Evolutionary conservation across 2,113 vertebrate species (phyloP).

Genomic region (Myrmophylax atrothorax): DNA sequence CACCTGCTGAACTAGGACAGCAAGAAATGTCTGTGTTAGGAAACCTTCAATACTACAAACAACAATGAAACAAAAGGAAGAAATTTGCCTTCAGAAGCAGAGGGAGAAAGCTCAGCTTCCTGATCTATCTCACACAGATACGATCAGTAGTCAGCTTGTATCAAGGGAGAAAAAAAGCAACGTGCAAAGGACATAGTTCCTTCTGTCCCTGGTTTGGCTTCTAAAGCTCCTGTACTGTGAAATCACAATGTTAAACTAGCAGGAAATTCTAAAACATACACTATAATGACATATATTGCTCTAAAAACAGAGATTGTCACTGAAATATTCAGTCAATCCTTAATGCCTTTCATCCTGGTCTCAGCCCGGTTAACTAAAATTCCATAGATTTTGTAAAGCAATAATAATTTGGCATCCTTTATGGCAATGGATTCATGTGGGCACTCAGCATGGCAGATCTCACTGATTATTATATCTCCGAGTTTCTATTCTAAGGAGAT

Average conservation of each 20-base stretch:
- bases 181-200: background rate
- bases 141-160: background rate
- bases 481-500: conserved; percentile 58
- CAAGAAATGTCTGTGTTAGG: background rate
- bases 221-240: background rate
- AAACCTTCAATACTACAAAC: background rate
- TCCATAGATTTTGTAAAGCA: background rate
- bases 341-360: background rate
- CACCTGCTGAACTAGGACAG: too few relatives aligned
- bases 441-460: background rate
- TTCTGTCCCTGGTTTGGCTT: background rate
- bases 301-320: background rate
- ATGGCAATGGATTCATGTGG: background rate
- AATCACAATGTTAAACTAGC: background rate
- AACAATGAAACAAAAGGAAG: background rate
- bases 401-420: background rate
- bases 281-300: background rate
- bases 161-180: background rate
- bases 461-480: conserved; percentile 11
- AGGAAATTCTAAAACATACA: background rate
- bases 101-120: background rate
- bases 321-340: background rate
- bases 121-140: background rate
- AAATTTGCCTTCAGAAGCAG: background rate
- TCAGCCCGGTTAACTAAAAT: background rate